Conservation (phyloP, 2,888 invertebrate species). For the Tipula confusa region DNA sequence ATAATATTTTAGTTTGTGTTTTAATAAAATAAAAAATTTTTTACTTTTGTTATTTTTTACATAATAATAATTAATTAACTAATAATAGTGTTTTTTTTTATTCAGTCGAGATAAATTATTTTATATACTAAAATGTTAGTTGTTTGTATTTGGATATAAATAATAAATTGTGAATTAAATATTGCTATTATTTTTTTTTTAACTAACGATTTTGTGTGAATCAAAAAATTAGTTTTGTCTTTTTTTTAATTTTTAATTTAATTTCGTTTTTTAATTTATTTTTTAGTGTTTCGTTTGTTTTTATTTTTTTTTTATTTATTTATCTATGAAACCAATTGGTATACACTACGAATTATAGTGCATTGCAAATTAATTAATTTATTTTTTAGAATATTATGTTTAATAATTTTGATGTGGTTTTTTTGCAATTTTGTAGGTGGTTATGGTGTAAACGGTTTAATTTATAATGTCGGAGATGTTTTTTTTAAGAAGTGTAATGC, state of each 20-base stretch:
- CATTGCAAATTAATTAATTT: constrained; percentile 3
- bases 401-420: neutral
- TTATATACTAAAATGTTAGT: neutral
- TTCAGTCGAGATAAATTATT: constrained; percentile 4
- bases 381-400: constrained; percentile 13
- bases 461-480: neutral
- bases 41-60: neutral
- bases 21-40: neutral
- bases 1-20: neutral
- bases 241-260: neutral
- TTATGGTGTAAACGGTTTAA: neutral
- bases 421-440: neutral
- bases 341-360: neutral
- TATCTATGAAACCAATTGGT: constrained; percentile 20
- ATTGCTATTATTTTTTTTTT: neutral
- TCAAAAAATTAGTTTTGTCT: neutral
- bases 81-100: neutral
- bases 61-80: constrained; percentile 6
- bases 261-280: neutral
- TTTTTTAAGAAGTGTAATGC: neutral
- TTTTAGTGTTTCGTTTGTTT: neutral
- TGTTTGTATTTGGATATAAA: neutral
- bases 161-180: neutral
- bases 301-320: neutral
- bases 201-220: neutral